Evolutionary conservation across 2,797 vertebrate genomes (phyloP).

Genomic region (Esox lucius): DNA sequence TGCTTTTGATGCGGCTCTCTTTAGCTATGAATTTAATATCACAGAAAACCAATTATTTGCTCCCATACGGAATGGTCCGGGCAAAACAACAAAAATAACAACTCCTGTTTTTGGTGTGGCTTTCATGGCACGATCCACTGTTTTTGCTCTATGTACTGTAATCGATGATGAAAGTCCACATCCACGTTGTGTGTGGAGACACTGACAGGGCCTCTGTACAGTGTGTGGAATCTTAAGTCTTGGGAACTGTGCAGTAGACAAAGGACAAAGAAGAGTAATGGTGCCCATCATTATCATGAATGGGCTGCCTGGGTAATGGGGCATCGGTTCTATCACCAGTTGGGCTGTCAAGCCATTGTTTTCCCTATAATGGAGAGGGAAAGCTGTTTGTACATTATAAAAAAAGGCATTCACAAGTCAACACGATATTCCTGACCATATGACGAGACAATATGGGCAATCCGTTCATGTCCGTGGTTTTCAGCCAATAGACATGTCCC

Average conservation of each 20-base stretch:
- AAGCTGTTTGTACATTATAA: slow-evolving; percentile 49
- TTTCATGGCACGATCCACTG: slow-evolving; percentile 8
- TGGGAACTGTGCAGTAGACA: slow-evolving; percentile 54
- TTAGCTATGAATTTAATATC: slow-evolving; percentile 70
- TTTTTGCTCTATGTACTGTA: background rate
- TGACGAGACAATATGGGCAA: slow-evolving; percentile 51
- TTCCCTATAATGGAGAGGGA: slow-evolving; percentile 52
- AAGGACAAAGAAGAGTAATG: slow-evolving; percentile 63
- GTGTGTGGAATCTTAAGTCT: slow-evolving; percentile 50
- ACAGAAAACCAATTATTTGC: slow-evolving; percentile 66
- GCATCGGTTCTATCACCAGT: slow-evolving; percentile 60
- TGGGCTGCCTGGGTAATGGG: slow-evolving; percentile 66
- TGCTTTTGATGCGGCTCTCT: slow-evolving; percentile 73
- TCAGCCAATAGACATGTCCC: slow-evolving; percentile 25
- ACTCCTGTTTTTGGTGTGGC: slow-evolving; percentile 28
- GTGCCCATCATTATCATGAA: slow-evolving; percentile 67
- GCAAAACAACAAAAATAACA: slow-evolving; percentile 35
- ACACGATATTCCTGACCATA: slow-evolving; percentile 44
- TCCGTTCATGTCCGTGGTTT: slow-evolving; percentile 55
- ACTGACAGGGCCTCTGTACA: background rate
- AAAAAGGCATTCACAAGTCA: slow-evolving; percentile 61
- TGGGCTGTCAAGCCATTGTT: slow-evolving; percentile 63
- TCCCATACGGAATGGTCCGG: slow-evolving; percentile 61
- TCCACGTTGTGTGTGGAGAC: background rate
- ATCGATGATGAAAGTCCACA: background rate